Base-by-base conservation (phyloP, 2,888 invertebrate species). In the Ormyrus nitidulus region DNA sequence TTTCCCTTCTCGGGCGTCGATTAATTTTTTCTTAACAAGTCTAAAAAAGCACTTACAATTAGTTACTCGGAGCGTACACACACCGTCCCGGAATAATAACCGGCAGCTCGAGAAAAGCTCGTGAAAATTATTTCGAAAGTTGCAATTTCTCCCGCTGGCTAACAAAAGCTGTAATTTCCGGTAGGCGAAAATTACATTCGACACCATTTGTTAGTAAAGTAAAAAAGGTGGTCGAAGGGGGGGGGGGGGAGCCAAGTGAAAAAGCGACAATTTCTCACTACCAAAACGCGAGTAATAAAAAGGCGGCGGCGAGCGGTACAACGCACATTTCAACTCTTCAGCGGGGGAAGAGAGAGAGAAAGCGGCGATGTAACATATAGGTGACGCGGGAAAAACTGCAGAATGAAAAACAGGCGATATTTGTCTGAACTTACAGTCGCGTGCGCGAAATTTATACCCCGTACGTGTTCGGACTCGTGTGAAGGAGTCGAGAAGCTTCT, bases 341-440 rank as follows among this genome's bases (percentile, higher is more conserved):
- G 58, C 78, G 53, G 13, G 34, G n/a, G n/a, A 2, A 19, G 19
- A 19, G 19, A 19, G 19, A 19, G 19, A 19, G 44, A 19, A 2
- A 19, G 59, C 44, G 58, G 59, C 58, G 51, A 69, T 73, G 66
- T 76, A 61, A 75, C 76, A n/a, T 76, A 76, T 75, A 79, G 62
- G 62, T 69, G 72, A 76, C 56, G 61, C 13, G 72, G 76, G 19
- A 79, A 81, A 77, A 79, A 79, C 72, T 72, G 75, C 54, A 66
- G 56, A 58, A 80, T 77, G 80, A 81, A 83, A 77, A 83, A 83
- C 75, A 64, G 78, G 75, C 81, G 79, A 70, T 83, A 83, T 83
- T 80, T 83, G 78, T 80, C 81, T 72, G 80, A 80, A 78, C 62
- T 79, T 77, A 65, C 73, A 64, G 77, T 68, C 77, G 77, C 75